phyloP scores from a whole-genome alignment of 2,113 vertebrate species.

The Rattus rattus region DNA sequence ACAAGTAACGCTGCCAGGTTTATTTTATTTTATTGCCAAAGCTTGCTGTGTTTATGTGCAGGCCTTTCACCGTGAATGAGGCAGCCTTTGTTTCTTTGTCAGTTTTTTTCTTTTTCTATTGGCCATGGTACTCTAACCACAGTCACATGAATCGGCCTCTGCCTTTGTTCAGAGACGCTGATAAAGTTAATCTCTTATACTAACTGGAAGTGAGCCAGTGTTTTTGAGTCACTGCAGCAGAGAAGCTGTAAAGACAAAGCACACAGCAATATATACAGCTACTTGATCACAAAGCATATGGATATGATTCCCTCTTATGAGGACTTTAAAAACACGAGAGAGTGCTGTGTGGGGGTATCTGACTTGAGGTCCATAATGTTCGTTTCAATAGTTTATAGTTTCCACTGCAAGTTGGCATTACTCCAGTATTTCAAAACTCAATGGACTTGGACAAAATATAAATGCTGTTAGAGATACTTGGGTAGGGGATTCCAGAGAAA shows the following conservation, averaged over 20 bases:
- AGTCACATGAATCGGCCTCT: constrained; percentile 49
- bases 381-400: background rate
- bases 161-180: constrained; percentile 60
- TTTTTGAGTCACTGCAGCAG: constrained; percentile 32
- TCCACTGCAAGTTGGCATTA: background rate
- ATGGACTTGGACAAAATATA: background rate
- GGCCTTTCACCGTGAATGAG: constrained; percentile 36
- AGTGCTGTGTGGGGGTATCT: background rate
- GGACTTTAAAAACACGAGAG: constrained; percentile 17
- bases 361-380: background rate
- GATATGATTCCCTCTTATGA: background rate
- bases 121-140: constrained; percentile 20
- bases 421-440: background rate
- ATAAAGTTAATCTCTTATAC: constrained; percentile 76
- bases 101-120: background rate
- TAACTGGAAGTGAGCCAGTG: constrained; percentile 51
- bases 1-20: constrained; percentile 43
- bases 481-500: background rate
- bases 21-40: constrained; percentile 42
- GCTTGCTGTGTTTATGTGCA: constrained; percentile 36
- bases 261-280: constrained; percentile 58
- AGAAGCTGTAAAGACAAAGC: constrained; percentile 53
- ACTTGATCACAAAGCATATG: constrained; percentile 47
- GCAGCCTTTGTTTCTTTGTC: constrained; percentile 51
- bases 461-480: background rate